Evolutionary conservation across 2,113 vertebrate genomes (phyloP).

Genomic region (Sclerurus mexicanus): DNA sequence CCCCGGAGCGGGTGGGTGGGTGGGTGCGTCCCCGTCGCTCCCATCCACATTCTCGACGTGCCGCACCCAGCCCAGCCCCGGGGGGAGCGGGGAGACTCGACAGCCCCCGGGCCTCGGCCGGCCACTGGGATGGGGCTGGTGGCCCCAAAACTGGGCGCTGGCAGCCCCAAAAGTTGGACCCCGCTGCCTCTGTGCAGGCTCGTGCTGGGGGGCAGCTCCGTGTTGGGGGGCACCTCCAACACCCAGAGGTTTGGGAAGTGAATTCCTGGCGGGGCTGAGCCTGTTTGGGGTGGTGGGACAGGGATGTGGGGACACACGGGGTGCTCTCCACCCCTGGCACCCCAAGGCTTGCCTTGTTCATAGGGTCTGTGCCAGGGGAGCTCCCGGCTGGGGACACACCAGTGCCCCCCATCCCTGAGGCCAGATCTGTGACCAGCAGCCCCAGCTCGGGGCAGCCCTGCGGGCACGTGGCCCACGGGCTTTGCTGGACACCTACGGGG

Average conservation of each 20-base stretch:
- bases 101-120: background rate
- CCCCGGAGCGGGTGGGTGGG: background rate
- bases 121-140: background rate
- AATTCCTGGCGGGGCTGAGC: background rate
- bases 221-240: background rate
- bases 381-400: background rate
- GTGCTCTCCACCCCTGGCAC: background rate
- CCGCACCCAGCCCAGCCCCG: conserved; percentile 53
- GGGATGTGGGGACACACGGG: accelerated
- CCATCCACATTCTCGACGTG: conserved; percentile 59
- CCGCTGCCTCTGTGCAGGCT: background rate
- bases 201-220: background rate
- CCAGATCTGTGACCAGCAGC: accelerated
- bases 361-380: background rate
- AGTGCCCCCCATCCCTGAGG: background rate
- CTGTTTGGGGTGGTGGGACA: background rate
- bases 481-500: background rate
- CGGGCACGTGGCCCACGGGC: background rate
- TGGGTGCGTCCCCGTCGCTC: conserved; percentile 46
- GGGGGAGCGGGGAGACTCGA: background rate
- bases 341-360: accelerated
- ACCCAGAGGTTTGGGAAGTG: accelerated
- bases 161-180: background rate
- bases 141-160: background rate
- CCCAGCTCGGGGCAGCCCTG: background rate